Conservation (phyloP, 2,797 vertebrate species). For the Melanotaenia pygmaea region DNA sequence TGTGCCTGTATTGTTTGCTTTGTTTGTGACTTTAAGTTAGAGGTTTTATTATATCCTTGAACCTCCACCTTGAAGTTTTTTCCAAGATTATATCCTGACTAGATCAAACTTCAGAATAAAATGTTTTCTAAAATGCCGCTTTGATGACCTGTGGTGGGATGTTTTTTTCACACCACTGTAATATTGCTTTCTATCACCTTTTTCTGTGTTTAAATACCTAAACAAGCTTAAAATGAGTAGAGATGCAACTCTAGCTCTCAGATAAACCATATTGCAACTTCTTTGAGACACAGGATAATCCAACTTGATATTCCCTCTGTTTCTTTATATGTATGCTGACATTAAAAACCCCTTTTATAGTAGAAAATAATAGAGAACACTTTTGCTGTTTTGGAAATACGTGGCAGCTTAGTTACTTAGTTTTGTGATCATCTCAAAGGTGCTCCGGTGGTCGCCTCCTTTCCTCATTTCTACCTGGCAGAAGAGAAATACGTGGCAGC, state of each 20-base stretch:
- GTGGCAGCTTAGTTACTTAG: background rate
- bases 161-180: background rate
- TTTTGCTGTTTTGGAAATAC: background rate
- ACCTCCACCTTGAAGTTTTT: slow-evolving; percentile 1
- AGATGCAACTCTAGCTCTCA: too few relatives aligned
- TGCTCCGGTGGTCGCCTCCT: slow-evolving; percentile 84
- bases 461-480: slow-evolving; percentile 85
- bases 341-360: background rate
- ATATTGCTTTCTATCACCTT: background rate
- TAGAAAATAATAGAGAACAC: background rate
- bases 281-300: too few relatives aligned
- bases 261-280: too few relatives aligned
- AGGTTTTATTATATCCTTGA: slow-evolving; percentile 24
- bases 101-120: slow-evolving; percentile 9
- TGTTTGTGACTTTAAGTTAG: background rate
- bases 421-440: slow-evolving; percentile 56
- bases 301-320: background rate
- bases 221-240: background rate
- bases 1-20: slow-evolving; percentile 49
- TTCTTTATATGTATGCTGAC: background rate
- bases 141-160: background rate
- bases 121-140: background rate
- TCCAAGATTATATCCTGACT: slow-evolving; percentile 3
- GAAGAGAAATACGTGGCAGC: slow-evolving; percentile 75
- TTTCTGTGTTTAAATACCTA: too few relatives aligned